Evolutionary conservation across 1,140 invertebrate species (phyloP).

Genomic region (Kradibia gibbosae): DNA sequence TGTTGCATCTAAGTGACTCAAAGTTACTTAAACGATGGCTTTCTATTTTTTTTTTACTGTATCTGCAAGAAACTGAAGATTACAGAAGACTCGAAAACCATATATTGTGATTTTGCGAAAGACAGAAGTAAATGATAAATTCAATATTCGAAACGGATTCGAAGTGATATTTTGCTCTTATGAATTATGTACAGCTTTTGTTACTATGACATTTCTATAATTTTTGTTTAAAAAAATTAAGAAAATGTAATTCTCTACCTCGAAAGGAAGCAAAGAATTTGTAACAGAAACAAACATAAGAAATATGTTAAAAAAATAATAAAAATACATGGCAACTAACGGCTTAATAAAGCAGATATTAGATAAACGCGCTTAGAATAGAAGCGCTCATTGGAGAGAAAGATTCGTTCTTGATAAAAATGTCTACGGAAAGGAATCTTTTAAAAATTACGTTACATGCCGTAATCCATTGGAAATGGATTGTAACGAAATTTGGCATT

Average conservation of each 20-base stretch:
- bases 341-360: background rate
- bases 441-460: conserved; percentile 9
- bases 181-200: background rate
- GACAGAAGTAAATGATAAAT: background rate
- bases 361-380: conserved; percentile 14
- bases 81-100: background rate
- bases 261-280: no score
- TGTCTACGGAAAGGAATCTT: conserved; percentile 10
- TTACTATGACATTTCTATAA: no score
- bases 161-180: background rate
- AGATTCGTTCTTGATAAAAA: conserved; percentile 19
- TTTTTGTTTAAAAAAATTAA: no score
- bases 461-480: background rate
- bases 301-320: background rate
- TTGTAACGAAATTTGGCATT: background rate
- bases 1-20: no score
- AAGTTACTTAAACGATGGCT: no score
- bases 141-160: background rate
- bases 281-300: no score
- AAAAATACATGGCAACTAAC: background rate
- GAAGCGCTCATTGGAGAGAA: conserved; percentile 5
- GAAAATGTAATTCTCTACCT: no score
- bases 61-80: no score
- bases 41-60: no score
- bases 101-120: background rate